Evolutionary conservation across 2,888 invertebrate species (phyloP).

Genomic region (Melieria omissa): DNA sequence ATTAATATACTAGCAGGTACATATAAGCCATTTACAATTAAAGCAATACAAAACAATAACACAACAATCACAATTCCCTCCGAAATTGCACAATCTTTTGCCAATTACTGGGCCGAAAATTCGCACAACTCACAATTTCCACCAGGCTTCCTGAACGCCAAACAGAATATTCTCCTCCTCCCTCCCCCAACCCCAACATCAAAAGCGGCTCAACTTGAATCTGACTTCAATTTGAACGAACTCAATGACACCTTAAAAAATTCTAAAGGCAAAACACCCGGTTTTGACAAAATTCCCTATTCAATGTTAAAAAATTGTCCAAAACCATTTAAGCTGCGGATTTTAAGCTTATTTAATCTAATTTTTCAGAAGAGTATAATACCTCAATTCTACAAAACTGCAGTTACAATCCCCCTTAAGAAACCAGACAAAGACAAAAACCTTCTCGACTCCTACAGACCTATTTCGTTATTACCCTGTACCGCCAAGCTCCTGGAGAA

Average conservation of each 20-base stretch:
- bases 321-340: neutral
- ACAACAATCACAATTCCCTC: neutral
- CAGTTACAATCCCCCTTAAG: conserved; percentile 13
- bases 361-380: conserved; percentile 8
- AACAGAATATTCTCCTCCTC: too few relatives aligned
- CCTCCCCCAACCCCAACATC: too few relatives aligned
- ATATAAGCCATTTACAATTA: neutral
- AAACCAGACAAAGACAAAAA: conserved; percentile 7
- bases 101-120: neutral
- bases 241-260: too few relatives aligned
- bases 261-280: conserved; percentile 19
- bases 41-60: neutral
- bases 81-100: neutral
- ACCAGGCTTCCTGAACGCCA: neutral
- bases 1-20: conserved; percentile 5
- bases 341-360: conserved; percentile 13
- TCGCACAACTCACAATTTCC: neutral
- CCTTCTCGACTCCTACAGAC: conserved; percentile 1
- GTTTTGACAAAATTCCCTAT: conserved; percentile 19
- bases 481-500: conserved; percentile 24
- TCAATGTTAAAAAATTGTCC: conserved; percentile 18
- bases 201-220: too few relatives aligned
- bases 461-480: conserved; percentile 20
- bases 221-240: too few relatives aligned
- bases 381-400: conserved; percentile 18